A percentile compares a stretch with the other conserved stretches of the same genome.
Conservation (phyloP, 2,113 vertebrate species). For the Xiphophorus couchianus region DNA sequence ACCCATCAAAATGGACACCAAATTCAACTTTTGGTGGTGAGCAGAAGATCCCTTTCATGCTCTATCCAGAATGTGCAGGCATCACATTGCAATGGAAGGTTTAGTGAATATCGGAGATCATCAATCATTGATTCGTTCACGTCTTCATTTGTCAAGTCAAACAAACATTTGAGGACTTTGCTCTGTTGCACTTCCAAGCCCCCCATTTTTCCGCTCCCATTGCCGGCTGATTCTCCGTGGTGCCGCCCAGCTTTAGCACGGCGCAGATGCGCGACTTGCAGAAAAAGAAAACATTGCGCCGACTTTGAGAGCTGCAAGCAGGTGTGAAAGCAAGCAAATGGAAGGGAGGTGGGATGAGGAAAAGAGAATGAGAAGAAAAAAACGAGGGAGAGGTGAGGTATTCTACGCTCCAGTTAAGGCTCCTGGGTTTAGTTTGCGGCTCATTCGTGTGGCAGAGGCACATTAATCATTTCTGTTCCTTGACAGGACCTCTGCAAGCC, state of each 20-base stretch:
- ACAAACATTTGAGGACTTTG: slow-evolving; percentile 51
- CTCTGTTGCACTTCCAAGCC: slow-evolving; percentile 35
- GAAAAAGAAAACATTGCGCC: slow-evolving; percentile 10
- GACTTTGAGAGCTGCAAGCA: slow-evolving; percentile 51
- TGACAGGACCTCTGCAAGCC: slow-evolving; percentile 54
- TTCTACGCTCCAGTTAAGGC: slow-evolving; percentile 45
- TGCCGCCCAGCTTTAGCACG: slow-evolving; percentile 46
- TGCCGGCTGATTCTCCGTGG: slow-evolving; percentile 47
- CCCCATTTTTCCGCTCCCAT: slow-evolving; percentile 48
- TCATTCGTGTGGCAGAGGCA: slow-evolving; percentile 61
- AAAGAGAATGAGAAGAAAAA: slow-evolving; percentile 13
- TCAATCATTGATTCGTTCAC: slow-evolving; percentile 61
- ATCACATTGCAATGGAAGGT: slow-evolving; percentile 7
- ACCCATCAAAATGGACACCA: slow-evolving; percentile 21
- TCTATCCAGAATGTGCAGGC: slow-evolving; percentile 12
- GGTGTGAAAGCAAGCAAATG: slow-evolving; percentile 74
- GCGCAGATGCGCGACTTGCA: slow-evolving; percentile 48
- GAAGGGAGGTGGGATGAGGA: slow-evolving; percentile 13
- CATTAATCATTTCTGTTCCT: slow-evolving; percentile 76
- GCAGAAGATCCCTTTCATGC: slow-evolving; percentile 1
- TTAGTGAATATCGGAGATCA: slow-evolving; percentile 30
- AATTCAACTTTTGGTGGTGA: slow-evolving; percentile 5
- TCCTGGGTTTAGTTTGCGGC: slow-evolving; percentile 45
- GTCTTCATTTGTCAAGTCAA: slow-evolving; percentile 42
- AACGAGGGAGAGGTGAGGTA: slow-evolving; percentile 47